Percentiles rank a stretch among this genome's conserved stretches.
phyloP scores from a whole-genome alignment of 30 jellyfish, hydroid and myxozoan species.

The Clytia hemisphaerica region DNA sequence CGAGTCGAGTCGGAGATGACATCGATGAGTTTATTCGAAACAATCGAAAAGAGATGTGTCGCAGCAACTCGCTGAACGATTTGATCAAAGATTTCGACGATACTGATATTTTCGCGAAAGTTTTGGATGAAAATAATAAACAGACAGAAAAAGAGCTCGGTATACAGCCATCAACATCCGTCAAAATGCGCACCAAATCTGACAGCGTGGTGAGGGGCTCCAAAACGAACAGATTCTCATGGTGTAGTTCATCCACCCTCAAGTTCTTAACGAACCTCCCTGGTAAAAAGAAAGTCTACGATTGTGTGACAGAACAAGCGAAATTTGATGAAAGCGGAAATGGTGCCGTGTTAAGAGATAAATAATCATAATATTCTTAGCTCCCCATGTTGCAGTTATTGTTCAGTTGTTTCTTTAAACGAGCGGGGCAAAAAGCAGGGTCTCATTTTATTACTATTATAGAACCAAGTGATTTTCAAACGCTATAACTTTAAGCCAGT shows the following conservation, averaged over 20 bases:
- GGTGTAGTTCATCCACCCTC: constrained; percentile 25
- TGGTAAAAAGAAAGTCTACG: constrained; percentile 4
- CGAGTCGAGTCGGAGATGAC: constrained; percentile 20
- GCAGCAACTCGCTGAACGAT: constrained; percentile 13
- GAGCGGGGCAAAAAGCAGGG: too few species aligned
- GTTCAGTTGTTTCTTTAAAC: too few species aligned
- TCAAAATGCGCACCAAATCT: neutral
- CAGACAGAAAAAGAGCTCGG: neutral
- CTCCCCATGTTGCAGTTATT: too few species aligned
- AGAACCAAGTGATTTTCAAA: too few species aligned
- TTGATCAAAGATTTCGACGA: constrained; percentile 8
- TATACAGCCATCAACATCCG: neutral
- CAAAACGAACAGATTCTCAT: constrained; percentile 17
- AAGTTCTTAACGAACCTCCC: neutral
- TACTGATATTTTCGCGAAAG: neutral
- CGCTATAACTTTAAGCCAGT: too few species aligned
- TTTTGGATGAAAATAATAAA: neutral
- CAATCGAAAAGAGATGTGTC: neutral
- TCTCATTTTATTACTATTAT: too few species aligned
- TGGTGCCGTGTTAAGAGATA: too few species aligned
- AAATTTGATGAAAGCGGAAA: too few species aligned
- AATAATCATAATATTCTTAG: too few species aligned
- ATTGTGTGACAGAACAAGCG: constrained; percentile 9
- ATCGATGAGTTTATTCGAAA: constrained; percentile 27
- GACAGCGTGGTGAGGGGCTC: neutral